Percentiles rank a stretch among this genome's conserved stretches.
Evolutionary conservation across 2,113 vertebrate genomes (phyloP).

Genomic region (Lophius piscatorius): DNA sequence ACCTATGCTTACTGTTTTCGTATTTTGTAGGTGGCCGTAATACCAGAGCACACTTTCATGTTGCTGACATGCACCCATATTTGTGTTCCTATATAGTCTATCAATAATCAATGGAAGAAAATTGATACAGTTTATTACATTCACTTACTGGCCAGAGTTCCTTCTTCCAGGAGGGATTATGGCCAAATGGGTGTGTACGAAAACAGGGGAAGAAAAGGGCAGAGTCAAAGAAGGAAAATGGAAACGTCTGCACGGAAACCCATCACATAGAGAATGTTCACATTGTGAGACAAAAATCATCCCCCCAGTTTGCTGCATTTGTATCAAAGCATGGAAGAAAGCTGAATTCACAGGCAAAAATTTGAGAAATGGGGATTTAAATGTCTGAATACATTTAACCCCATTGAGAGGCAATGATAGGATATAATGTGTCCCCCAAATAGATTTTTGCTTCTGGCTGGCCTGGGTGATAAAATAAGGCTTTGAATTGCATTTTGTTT

Average conservation of each 20-base stretch:
- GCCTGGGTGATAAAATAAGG: conserved; percentile 69
- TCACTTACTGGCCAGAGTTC: conserved; percentile 66
- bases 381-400: conserved; percentile 56
- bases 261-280: conserved; percentile 39
- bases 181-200: conserved; percentile 78
- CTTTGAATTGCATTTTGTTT: conserved; percentile 67
- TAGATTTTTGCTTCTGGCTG: conserved; percentile 61
- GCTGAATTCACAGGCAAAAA: conserved; percentile 41
- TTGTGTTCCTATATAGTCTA: conserved; percentile 49
- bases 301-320: conserved; percentile 27
- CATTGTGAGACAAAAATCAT: conserved; percentile 17
- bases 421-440: conserved; percentile 57
- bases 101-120: conserved; percentile 70
- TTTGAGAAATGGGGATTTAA: conserved; percentile 37
- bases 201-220: conserved; percentile 50
- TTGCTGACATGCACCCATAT: conserved; percentile 35
- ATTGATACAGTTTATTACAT: conserved; percentile 69
- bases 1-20: too few relatives aligned
- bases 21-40: too few relatives aligned
- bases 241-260: conserved; percentile 67
- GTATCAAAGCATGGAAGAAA: conserved; percentile 32
- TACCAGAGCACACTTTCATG: conserved; percentile 39
- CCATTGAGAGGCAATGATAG: conserved; percentile 47
- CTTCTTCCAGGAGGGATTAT: conserved; percentile 72
- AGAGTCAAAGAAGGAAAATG: conserved; percentile 66